Percentiles rank a stretch among this genome's conserved stretches.
These are phyloP conservation scores for Diacarnus erythraeanus DNA, from an alignment of 37 sponge, comb jelly and placozoan species.

Conservation along the genomic window DNA sequence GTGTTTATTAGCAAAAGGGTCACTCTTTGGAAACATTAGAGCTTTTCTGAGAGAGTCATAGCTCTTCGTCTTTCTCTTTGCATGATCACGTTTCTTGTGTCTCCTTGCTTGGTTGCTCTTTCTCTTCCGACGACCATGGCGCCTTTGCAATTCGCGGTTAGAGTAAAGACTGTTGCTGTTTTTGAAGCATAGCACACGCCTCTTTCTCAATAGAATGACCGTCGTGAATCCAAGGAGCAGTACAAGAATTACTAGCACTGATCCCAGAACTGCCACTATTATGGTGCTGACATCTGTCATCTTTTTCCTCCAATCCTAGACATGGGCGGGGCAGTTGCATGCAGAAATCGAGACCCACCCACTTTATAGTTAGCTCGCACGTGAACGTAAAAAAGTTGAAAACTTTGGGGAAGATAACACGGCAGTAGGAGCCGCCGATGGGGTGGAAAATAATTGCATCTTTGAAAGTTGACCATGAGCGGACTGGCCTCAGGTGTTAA, in stretches of 20 bases:
- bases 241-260: slow-evolving; percentile 34
- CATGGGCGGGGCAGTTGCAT: slow-evolving; percentile 23
- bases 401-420: neutral
- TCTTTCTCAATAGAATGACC: slow-evolving; percentile 22
- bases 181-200: slow-evolving; percentile 51
- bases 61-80: slow-evolving; percentile 2
- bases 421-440: too few relatives aligned
- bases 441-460: too few relatives aligned
- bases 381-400: too few relatives aligned
- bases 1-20: slow-evolving; percentile 39
- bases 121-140: slow-evolving; percentile 1
- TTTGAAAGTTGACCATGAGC: too few relatives aligned
- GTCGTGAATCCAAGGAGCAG: slow-evolving; percentile 5
- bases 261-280: slow-evolving; percentile 3
- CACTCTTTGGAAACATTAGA: slow-evolving; percentile 15
- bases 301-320: neutral
- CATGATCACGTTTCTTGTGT: neutral
- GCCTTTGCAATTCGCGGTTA: slow-evolving; percentile 8
- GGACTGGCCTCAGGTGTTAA: too few relatives aligned
- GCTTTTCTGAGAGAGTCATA: slow-evolving; percentile 7
- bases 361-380: slow-evolving; percentile 1
- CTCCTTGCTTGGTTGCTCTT: neutral
- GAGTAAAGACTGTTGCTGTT: neutral
- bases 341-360: slow-evolving; percentile 38
- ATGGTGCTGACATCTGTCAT: neutral